Evolutionary conservation across 2,797 vertebrate species (phyloP).

Genomic region (Vespertilio murinus): DNA sequence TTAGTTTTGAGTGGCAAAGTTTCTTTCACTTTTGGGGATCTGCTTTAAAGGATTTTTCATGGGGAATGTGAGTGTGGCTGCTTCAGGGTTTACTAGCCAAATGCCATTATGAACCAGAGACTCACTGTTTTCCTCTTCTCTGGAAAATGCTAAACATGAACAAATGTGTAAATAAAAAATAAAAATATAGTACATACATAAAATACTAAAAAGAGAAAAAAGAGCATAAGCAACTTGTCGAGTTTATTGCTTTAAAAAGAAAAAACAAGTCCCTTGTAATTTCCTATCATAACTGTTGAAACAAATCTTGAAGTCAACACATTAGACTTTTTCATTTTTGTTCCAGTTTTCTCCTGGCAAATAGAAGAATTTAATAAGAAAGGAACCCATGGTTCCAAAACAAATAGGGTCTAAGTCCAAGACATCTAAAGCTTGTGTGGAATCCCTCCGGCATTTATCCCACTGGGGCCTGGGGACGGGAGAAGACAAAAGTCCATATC

Average conservation of each 20-base stretch:
- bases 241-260: slow-evolving; percentile 21
- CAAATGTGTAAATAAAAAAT: background rate
- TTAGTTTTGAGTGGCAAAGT: background rate
- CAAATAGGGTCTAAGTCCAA: slow-evolving; percentile 55
- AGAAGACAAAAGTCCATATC: slow-evolving; percentile 62
- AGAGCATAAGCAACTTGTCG: background rate
- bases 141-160: no score
- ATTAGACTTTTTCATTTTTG: slow-evolving; percentile 46
- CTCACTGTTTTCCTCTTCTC: background rate
- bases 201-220: background rate
- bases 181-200: background rate
- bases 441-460: slow-evolving; percentile 66
- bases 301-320: slow-evolving; percentile 39
- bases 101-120: background rate
- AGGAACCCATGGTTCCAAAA: slow-evolving; percentile 66
- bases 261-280: slow-evolving; percentile 17
- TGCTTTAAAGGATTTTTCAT: slow-evolving; percentile 14
- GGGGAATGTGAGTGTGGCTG: background rate
- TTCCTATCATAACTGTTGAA: slow-evolving; percentile 20
- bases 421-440: slow-evolving; percentile 68
- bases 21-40: background rate
- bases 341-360: slow-evolving; percentile 62
- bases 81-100: background rate
- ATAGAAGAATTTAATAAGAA: slow-evolving; percentile 70
- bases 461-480: slow-evolving; percentile 60